phyloP scores from a whole-genome alignment of 2,113 vertebrate genomes.

The Channa maculata region DNA sequence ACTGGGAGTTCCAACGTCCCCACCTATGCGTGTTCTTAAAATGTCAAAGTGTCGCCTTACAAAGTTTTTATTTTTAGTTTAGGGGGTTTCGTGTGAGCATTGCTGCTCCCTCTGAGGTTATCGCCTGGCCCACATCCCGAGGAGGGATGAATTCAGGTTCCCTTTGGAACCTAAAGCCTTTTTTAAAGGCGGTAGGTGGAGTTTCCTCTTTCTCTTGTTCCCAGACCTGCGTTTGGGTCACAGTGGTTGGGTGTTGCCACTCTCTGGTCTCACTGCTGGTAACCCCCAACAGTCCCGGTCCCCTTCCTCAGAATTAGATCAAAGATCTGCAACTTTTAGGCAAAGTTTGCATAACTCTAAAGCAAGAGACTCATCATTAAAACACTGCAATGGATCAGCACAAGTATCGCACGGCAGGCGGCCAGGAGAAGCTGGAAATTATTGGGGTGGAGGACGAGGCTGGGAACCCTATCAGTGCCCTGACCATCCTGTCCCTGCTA shows the following conservation, averaged over 20 bases:
- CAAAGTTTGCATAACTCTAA: background rate
- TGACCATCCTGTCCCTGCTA: slow-evolving; percentile 93
- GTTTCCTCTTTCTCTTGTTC: slow-evolving; percentile 39
- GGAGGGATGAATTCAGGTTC: slow-evolving; percentile 81
- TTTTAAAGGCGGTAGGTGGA: slow-evolving; percentile 67
- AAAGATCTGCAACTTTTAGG: background rate
- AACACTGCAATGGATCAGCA: slow-evolving; percentile 84
- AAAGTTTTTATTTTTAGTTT: slow-evolving; percentile 84
- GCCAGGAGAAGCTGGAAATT: slow-evolving; percentile 86
- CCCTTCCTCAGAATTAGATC: background rate
- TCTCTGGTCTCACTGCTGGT: slow-evolving; percentile 37
- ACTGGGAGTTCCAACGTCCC: slow-evolving; percentile 68
- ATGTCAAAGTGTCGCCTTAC: slow-evolving; percentile 91
- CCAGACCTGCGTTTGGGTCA: slow-evolving; percentile 76
- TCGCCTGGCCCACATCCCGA: slow-evolving; percentile 23
- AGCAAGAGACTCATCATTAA: background rate
- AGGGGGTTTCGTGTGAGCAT: slow-evolving; percentile 44
- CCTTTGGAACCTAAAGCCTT: slow-evolving; percentile 68
- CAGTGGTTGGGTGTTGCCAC: slow-evolving; percentile 66
- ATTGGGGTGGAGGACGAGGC: slow-evolving; percentile 88
- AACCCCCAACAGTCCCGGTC: slow-evolving; percentile 46
- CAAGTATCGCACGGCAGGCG: slow-evolving; percentile 66
- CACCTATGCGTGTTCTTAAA: slow-evolving; percentile 80
- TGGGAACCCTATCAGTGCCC: slow-evolving; percentile 88
- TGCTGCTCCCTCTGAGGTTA: slow-evolving; percentile 36